Percentiles rank a stretch among this genome's conserved stretches.
Conservation (phyloP, 2,888 invertebrate species). For the Lasioglossum villosulum region DNA sequence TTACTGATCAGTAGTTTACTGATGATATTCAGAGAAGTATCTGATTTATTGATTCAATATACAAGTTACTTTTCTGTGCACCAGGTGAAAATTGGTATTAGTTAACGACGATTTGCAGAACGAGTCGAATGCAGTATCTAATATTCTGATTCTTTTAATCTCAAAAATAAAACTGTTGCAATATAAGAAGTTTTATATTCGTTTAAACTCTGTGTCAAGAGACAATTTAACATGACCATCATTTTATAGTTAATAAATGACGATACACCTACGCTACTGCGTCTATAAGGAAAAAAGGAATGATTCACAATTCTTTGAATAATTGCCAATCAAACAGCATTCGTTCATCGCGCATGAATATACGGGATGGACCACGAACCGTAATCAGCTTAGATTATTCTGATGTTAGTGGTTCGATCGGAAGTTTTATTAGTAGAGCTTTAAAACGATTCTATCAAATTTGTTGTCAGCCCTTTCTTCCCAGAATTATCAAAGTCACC, state of each 20-base stretch:
- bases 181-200: background rate
- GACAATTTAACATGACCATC: background rate
- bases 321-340: background rate
- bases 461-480: too few relatives aligned
- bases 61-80: too few relatives aligned
- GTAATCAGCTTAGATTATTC: too few relatives aligned
- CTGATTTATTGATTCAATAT: background rate
- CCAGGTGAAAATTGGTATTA: too few relatives aligned
- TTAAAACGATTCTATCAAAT: too few relatives aligned
- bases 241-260: background rate
- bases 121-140: too few relatives aligned
- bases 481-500: too few relatives aligned
- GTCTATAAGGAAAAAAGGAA: background rate
- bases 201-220: background rate
- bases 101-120: too few relatives aligned
- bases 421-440: too few relatives aligned
- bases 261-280: background rate
- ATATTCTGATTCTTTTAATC: background rate
- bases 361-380: background rate
- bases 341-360: background rate
- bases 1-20: too few relatives aligned
- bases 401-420: too few relatives aligned
- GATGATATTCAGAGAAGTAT: background rate
- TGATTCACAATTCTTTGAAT: slow-evolving; percentile 6
- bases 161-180: background rate